These are phyloP conservation scores for Danionella dracula DNA, from an alignment of 2,797 vertebrate species.

Conservation along the genomic window DNA sequence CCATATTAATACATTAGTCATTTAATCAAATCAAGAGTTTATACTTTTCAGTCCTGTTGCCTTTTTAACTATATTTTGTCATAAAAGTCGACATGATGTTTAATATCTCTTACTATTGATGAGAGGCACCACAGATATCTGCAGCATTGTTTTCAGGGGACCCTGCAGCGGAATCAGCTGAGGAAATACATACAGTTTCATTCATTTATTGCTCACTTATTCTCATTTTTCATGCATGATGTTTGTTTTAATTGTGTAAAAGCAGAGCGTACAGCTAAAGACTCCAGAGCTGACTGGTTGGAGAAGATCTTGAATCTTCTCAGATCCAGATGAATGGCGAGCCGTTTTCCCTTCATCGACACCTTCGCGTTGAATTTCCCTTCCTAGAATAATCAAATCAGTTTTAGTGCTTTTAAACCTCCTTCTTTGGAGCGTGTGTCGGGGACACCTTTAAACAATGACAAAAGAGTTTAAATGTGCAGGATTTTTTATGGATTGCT, in stretches of 20 bases:
- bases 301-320: slow-evolving; percentile 93
- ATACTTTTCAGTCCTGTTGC: too few relatives aligned
- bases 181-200: too few relatives aligned
- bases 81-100: too few relatives aligned
- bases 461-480: too few relatives aligned
- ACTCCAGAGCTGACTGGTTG: slow-evolving; percentile 88
- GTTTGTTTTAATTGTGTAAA: too few relatives aligned
- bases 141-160: slow-evolving; percentile 86
- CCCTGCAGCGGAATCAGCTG: slow-evolving; percentile 89
- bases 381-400: slow-evolving; percentile 57
- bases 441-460: too few relatives aligned
- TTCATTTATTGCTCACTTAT: too few relatives aligned
- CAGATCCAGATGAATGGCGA: slow-evolving; percentile 80
- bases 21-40: too few relatives aligned
- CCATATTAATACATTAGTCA: too few relatives aligned
- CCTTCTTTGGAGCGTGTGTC: neutral
- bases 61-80: too few relatives aligned
- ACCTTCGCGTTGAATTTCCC: slow-evolving; percentile 79
- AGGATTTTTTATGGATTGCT: too few relatives aligned
- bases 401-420: neutral
- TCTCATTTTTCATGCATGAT: too few relatives aligned
- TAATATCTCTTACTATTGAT: slow-evolving; percentile 78
- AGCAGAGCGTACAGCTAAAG: slow-evolving; percentile 79
- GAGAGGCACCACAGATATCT: slow-evolving; percentile 86
- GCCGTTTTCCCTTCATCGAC: slow-evolving; percentile 77